Conservation (phyloP, 2,113 vertebrate genomes). For the Danionella cerebrum region DNA sequence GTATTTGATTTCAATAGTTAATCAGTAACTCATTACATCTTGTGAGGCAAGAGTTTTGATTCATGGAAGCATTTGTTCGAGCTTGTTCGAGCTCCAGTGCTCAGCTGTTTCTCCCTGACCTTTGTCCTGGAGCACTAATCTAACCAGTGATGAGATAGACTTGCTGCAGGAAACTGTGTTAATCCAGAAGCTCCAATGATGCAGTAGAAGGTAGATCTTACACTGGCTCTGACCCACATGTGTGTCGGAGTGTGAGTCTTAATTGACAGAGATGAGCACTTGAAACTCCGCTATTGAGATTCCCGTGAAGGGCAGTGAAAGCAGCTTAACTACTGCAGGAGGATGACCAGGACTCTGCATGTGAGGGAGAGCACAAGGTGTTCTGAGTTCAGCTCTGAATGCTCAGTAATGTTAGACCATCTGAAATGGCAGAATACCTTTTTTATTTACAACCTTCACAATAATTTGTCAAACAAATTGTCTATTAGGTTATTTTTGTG, state of each 20-base stretch:
- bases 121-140: neutral
- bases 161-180: neutral
- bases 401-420: too few species aligned
- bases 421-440: too few species aligned
- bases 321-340: slow-evolving; percentile 4
- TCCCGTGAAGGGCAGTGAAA: neutral
- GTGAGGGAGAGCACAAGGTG: neutral
- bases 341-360: neutral
- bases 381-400: neutral
- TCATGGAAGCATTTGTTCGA: too few species aligned
- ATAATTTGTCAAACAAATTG: too few species aligned
- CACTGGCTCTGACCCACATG: neutral
- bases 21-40: too few species aligned
- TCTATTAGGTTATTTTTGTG: too few species aligned
- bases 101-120: neutral
- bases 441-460: too few species aligned
- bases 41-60: too few species aligned
- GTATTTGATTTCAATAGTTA: too few species aligned
- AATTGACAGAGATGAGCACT: neutral
- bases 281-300: neutral
- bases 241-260: neutral
- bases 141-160: neutral
- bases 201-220: neutral
- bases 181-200: neutral
- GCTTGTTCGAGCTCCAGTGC: neutral